Base-by-base conservation (phyloP, 2,888 invertebrate genomes). In the Rhorus exstirpatorius region DNA sequence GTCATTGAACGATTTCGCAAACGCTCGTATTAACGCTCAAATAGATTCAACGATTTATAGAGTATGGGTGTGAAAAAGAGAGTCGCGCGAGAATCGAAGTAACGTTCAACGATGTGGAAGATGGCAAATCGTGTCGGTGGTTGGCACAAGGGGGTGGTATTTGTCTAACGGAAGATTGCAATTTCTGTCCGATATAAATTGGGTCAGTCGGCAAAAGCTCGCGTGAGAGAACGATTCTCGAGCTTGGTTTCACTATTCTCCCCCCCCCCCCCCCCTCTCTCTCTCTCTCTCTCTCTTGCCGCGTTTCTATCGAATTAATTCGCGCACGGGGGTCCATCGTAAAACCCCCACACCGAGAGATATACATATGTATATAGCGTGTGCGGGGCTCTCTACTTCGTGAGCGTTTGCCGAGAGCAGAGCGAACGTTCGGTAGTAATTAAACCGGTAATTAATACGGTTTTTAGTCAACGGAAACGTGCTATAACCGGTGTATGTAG, bases 371-470 rank as follows among this genome's bases (percentile, higher is more conserved):
- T 46, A 26, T 31, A 46, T 46, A n/a, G 14, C 53, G 53, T 31
- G 21, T 21, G 46, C 7, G 67, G 12, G 31, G n/a, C n/a, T 21
- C 26, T 63, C 24, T 26, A 51, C 63, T 65, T 46, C 53, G 75
- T 31, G 70, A 24, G 44, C 68, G 38, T 70, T 79, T 35, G 31
- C 44, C 75, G 26, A 51, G 41, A 53, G 65, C 55, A 44, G 35
- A 55, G 70, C 26, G 78, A 75, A 49, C 72, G 65, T 58, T 70
- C 80, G 83, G 68, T 80, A 85, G 84, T 86, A 85, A 88, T 87
- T 87, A 87, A 86, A 87, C 74, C 85, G 67, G 83, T 82, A 85
- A 86, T 89, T 89, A 88, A 88, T 87, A 88, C 71, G 83, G 85
- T 86, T 88, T 87, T 88, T 86, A 81, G 77, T 81, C 78, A 65